Percentiles rank a stretch among this genome's conserved stretches.
phyloP scores from a whole-genome alignment of 2,113 vertebrate genomes.

The Megaleporinus macrocephalus region DNA sequence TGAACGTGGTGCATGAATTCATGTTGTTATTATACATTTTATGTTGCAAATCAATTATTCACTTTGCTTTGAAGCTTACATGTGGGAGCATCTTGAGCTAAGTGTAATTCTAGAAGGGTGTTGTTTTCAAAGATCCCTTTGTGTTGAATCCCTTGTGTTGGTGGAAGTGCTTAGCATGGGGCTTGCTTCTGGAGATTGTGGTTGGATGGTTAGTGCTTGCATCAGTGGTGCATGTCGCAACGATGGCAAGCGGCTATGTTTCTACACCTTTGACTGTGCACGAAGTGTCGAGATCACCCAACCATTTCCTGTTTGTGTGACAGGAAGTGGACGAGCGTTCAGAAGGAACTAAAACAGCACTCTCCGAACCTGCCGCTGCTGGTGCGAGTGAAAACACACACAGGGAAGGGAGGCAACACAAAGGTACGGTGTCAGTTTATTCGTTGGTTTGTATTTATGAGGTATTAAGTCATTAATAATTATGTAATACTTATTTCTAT shows the following conservation, averaged over 20 bases:
- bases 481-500: not conserved
- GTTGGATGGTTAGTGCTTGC: not conserved
- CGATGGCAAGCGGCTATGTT: conserved; percentile 57
- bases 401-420: conserved; percentile 62
- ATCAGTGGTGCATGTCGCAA: conserved; percentile 55
- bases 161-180: conserved; percentile 15
- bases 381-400: conserved; percentile 19
- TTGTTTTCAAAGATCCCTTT: too few species aligned
- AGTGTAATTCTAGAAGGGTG: not conserved
- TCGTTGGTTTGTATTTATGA: not conserved
- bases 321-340: conserved; percentile 84
- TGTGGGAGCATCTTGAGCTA: not conserved
- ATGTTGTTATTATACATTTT: too few species aligned
- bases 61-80: too few species aligned
- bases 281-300: conserved; percentile 65
- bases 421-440: conserved; percentile 71
- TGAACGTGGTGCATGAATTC: conserved; percentile 7
- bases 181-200: conserved; percentile 38
- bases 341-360: conserved; percentile 69
- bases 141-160: not conserved
- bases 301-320: conserved; percentile 91
- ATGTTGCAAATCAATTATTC: too few species aligned
- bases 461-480: not conserved
- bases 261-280: conserved; percentile 65
- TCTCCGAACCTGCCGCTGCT: conserved; percentile 46